Percentiles rank a stretch among this genome's conserved stretches.
These are phyloP conservation scores for Osedax fenrisi DNA, from an alignment of 2,888 invertebrate genomes.

Conservation along the genomic window DNA sequence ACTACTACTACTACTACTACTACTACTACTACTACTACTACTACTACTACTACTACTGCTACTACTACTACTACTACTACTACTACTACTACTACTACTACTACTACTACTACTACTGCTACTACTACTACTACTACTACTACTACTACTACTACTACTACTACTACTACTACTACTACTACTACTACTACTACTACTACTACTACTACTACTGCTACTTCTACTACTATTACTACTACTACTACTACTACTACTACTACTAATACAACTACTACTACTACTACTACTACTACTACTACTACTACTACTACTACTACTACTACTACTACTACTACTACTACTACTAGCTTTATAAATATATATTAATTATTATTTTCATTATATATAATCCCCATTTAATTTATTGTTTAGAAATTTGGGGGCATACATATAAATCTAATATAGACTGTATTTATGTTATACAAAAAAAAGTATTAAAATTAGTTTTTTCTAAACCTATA, in stretches of 20 bases:
- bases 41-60: slow-evolving; percentile 15
- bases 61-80: slow-evolving; percentile 11
- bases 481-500: no score
- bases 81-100: slow-evolving; percentile 17
- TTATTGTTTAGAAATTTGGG: no score
- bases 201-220: slow-evolving; percentile 21
- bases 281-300: slow-evolving; percentile 10
- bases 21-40: slow-evolving; percentile 13
- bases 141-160: slow-evolving; percentile 20
- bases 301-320: no score
- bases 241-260: no score
- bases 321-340: no score
- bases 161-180: slow-evolving; percentile 21
- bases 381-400: no score
- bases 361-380: no score
- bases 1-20: slow-evolving; percentile 22
- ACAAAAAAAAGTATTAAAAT: no score
- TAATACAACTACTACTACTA: no score
- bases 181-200: slow-evolving; percentile 20
- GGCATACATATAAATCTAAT: no score
- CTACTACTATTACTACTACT: slow-evolving; percentile 19
- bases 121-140: slow-evolving; percentile 21
- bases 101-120: slow-evolving; percentile 17
- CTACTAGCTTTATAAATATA: no score
- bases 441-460: no score